phyloP scores from a whole-genome alignment of 2,113 vertebrate genomes.

The Synodontis membranacea region DNA sequence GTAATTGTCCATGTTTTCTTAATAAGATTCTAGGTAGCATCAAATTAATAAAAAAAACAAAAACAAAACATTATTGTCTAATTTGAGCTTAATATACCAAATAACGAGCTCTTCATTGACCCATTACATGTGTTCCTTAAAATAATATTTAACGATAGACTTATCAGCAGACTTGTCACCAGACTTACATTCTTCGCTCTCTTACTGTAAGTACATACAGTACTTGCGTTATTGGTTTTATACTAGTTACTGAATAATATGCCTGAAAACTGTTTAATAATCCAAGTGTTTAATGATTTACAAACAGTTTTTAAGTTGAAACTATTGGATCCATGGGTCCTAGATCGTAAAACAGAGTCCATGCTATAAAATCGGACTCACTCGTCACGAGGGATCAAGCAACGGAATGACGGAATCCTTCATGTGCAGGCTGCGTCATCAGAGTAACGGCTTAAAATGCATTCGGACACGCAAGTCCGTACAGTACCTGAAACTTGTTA shows the following conservation, averaged over 20 bases:
- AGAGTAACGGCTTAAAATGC: slow-evolving; percentile 15
- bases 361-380: background rate
- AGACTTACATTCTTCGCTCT: too few species aligned
- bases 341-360: background rate
- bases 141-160: background rate
- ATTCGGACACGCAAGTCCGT: slow-evolving; percentile 31
- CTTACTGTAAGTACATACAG: background rate
- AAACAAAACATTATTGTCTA: background rate
- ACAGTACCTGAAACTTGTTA: slow-evolving; percentile 53
- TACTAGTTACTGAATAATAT: background rate
- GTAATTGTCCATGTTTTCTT: background rate
- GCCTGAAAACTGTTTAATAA: background rate
- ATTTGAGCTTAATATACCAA: background rate
- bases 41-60: background rate
- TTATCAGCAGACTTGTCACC: background rate
- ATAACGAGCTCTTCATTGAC: background rate
- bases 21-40: background rate
- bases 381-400: background rate
- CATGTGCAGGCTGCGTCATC: slow-evolving; percentile 7
- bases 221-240: background rate
- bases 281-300: background rate
- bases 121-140: background rate
- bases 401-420: slow-evolving; percentile 24
- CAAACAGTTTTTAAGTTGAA: background rate
- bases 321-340: background rate